Conservation (phyloP, 2,888 invertebrate genomes). For the Mimumesa dahlbomi region DNA sequence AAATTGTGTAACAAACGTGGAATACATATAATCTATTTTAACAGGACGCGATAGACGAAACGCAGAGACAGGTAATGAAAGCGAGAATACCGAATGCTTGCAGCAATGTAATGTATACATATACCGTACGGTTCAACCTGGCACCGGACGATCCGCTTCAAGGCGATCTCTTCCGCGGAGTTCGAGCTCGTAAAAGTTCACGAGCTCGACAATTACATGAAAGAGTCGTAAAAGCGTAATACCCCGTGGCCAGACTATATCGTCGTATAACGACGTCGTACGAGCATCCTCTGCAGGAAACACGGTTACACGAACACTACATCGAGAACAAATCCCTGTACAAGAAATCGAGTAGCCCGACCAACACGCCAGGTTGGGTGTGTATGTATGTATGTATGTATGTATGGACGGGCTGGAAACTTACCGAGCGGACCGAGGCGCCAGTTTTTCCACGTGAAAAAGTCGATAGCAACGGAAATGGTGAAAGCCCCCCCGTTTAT, state of each 20-base stretch:
- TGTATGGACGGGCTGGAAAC: slow-evolving; percentile 1
- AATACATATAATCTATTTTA: too few relatives aligned
- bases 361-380: slow-evolving; percentile 1
- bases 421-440: background rate
- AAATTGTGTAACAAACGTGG: too few relatives aligned
- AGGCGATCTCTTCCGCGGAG: slow-evolving; percentile 67
- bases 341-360: slow-evolving; percentile 14
- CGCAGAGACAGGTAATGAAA: too few relatives aligned
- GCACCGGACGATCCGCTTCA: slow-evolving; percentile 43
- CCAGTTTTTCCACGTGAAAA: slow-evolving; percentile 29
- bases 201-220: slow-evolving; percentile 79
- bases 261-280: slow-evolving; percentile 61
- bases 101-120: slow-evolving; percentile 17
- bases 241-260: slow-evolving; percentile 62
- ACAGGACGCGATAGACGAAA: too few relatives aligned
- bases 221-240: slow-evolving; percentile 78
- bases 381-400: background rate
- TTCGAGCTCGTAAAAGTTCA: slow-evolving; percentile 76
- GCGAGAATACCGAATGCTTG: background rate
- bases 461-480: slow-evolving; percentile 25
- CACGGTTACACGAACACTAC: background rate
- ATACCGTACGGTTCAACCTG: slow-evolving; percentile 13
- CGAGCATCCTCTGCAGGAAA: slow-evolving; percentile 22
- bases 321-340: slow-evolving; percentile 40
- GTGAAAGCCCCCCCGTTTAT: background rate